Evolutionary conservation across 2,113 vertebrate species (phyloP).

Genomic region (Nycticorax nycticorax): DNA sequence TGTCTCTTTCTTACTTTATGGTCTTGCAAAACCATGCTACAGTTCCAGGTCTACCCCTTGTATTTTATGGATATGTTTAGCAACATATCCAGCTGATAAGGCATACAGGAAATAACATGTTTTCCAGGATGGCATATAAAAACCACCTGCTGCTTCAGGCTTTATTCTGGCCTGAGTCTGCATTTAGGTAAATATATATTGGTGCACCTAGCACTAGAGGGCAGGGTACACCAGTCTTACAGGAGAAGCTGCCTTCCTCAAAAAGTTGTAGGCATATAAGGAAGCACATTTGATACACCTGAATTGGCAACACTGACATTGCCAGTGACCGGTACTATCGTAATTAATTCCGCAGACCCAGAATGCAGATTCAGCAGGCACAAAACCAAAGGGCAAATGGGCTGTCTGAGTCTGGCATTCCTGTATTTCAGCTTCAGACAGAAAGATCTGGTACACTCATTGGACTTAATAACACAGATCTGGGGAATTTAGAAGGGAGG

Average conservation of each 20-base stretch:
- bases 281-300: conserved; percentile 9
- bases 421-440: conserved; percentile 57
- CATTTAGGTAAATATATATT: not conserved
- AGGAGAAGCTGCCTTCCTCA: not conserved
- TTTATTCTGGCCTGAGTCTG: not conserved
- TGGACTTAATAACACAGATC: conserved; percentile 67
- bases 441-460: conserved; percentile 47
- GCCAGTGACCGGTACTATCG: not conserved
- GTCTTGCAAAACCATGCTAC: not conserved
- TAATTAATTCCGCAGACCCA: conserved; percentile 27
- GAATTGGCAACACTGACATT: conserved; percentile 31
- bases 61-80: not conserved
- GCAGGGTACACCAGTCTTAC: not conserved
- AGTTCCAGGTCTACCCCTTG: not conserved
- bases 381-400: conserved; percentile 59
- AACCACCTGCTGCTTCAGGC: not conserved
- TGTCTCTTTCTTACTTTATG: not conserved
- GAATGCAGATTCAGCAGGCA: conserved; percentile 50
- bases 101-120: not conserved
- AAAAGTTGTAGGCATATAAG: not conserved
- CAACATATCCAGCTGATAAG: not conserved
- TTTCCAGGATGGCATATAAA: not conserved
- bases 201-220: conserved; percentile 34
- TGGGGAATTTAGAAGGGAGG: conserved; percentile 22
- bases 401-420: conserved; percentile 34